These are phyloP conservation scores for Trichomalopsis sarcophagae DNA, from an alignment of 1,140 invertebrate species.

Conservation along the genomic window DNA sequence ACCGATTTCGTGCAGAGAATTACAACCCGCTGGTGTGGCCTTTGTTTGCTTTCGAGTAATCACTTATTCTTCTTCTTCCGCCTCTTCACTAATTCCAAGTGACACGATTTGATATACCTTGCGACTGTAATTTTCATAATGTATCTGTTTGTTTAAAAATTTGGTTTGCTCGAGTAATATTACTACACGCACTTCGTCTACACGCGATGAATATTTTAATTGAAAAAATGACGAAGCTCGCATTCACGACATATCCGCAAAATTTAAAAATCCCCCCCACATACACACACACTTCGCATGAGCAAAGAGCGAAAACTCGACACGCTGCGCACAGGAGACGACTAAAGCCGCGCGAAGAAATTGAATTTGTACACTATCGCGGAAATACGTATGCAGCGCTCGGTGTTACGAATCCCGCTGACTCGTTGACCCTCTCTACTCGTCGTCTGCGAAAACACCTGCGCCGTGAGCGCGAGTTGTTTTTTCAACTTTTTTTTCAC, in stretches of 20 bases:
- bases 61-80: constrained; percentile 1
- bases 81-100: not conserved
- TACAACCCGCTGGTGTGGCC: not conserved
- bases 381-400: constrained; percentile 1
- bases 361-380: constrained; percentile 41
- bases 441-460: constrained; percentile 46
- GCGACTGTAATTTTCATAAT: no score
- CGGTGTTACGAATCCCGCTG: constrained; percentile 44
- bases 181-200: no score
- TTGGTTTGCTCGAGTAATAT: no score
- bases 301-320: constrained; percentile 18
- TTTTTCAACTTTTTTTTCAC: constrained; percentile 6
- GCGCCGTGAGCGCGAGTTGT: not conserved
- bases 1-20: constrained; percentile 32
- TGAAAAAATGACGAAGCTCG: no score
- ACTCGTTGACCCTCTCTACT: constrained; percentile 49
- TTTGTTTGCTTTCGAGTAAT: constrained; percentile 36
- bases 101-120: not conserved
- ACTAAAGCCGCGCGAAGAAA: constrained; percentile 35
- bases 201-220: no score
- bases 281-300: no score
- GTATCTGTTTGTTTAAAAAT: no score
- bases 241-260: no score
- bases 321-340: not conserved
- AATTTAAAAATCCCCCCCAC: no score